Evolutionary conservation across 2,888 invertebrate species (phyloP), one percentile per base, ranked within the genome.

Genomic region (Pimpla rufipes): DNA sequence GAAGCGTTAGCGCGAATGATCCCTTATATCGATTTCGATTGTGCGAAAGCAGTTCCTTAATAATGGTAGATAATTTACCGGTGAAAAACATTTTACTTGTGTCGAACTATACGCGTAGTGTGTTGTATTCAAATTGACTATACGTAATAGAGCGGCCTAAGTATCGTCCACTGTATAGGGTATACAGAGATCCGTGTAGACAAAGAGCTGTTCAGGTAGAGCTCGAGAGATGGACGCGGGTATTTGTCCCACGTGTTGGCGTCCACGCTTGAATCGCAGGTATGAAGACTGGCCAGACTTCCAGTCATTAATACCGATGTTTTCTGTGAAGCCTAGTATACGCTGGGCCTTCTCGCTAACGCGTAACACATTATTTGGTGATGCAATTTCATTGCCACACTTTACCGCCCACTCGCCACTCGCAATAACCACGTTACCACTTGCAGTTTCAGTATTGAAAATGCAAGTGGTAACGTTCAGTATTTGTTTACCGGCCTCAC

Each of bases 151-250:
- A 3, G 21, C 55, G 11, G 55, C 55, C 11, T 55, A 21, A 2
- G 55, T 55, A 21, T 55, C 55, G 7, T 21, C 21, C 21, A 55
- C 55, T 23, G 21, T 55, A 55, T 55, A 2, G 21, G 21, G 55
- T 23, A 21, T 18, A 10, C 55, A 66, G 8, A 66, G 11, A 23
- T 66, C 66, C 4, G 29, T 47, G 16, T 67, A 47, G 45, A 67
- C 47, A 16, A 67, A 67, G 13, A 67, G 67, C 16, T 35, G 47
- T 2, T 67, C 67, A 16, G 67, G 29, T 47, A 67, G 16, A 3
- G 47, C 47, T 50, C 50, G 50, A 50, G 50, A n/a, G 50, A 50
- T 16, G 18, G 16, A 50, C 1, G 50, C 50, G 6, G 50, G 45
- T 13, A 47, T 47, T 4, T 47, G 0, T 2, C n/a, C 45, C 13